Conservation (phyloP, 2,888 invertebrate species). For the Eupeodes latifasciatus region DNA sequence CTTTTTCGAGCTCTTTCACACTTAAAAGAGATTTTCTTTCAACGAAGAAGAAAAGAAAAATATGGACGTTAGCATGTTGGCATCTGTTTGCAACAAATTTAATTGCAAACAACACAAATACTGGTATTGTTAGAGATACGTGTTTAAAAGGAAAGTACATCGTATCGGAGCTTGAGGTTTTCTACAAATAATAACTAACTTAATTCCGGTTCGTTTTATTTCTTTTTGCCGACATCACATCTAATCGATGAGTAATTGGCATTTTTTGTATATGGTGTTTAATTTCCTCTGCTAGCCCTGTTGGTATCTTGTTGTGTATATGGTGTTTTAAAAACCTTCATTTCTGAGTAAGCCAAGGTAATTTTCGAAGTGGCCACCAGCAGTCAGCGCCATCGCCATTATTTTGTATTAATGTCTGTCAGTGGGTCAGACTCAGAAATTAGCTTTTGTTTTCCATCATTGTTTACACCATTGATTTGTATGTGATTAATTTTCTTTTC, state of each 20-base stretch:
- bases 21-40: constrained; percentile 27
- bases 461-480: constrained; percentile 64
- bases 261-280: constrained; percentile 56
- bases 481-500: constrained; percentile 54
- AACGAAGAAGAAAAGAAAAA: constrained; percentile 23
- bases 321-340: constrained; percentile 33
- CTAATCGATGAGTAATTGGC: constrained; percentile 72
- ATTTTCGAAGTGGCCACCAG: constrained; percentile 1
- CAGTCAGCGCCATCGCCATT: background rate
- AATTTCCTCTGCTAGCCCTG: constrained; percentile 32
- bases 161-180: background rate
- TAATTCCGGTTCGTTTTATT: constrained; percentile 2
- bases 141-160: constrained; percentile 62
- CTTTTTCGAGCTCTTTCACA: constrained; percentile 69
- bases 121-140: background rate
- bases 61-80: constrained; percentile 32
- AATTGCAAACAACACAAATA: constrained; percentile 45
- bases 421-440: constrained; percentile 68
- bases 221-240: constrained; percentile 15
- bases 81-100: constrained; percentile 36
- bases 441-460: constrained; percentile 63
- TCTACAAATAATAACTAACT: background rate
- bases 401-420: constrained; percentile 49
- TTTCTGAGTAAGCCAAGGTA: constrained; percentile 58
- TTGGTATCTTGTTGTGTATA: background rate